A percentile compares a stretch with the other conserved stretches of the same genome.
Evolutionary conservation across 1,140 invertebrate genomes (phyloP).

Genomic region (Notospermus geniculatus): DNA sequence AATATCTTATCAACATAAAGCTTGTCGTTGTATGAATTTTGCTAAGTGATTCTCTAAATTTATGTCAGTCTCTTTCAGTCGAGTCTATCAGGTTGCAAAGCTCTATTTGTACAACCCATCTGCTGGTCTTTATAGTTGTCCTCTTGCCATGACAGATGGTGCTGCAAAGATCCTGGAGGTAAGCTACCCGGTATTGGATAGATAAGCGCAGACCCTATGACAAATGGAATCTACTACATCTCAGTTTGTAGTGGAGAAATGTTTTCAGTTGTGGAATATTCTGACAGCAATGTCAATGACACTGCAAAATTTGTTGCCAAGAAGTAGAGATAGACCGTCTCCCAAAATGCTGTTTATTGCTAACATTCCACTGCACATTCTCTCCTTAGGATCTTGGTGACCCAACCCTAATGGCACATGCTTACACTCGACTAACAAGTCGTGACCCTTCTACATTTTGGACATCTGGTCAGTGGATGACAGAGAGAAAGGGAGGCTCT

Average conservation of each 20-base stretch:
- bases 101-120: slow-evolving; percentile 60
- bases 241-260: too few relatives aligned
- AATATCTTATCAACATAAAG: too few relatives aligned
- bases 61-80: slow-evolving; percentile 45
- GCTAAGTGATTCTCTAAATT: too few relatives aligned
- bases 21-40: too few relatives aligned
- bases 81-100: slow-evolving; percentile 63
- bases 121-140: slow-evolving; percentile 63
- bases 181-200: too few relatives aligned
- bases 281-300: too few relatives aligned
- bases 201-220: too few relatives aligned
- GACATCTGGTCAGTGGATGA: slow-evolving; percentile 70
- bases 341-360: too few relatives aligned
- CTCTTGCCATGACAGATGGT: slow-evolving; percentile 67
- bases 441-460: slow-evolving; percentile 60
- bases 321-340: too few relatives aligned
- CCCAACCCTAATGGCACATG: slow-evolving; percentile 16
- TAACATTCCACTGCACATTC: background rate
- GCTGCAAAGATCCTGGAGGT: slow-evolving; percentile 61
- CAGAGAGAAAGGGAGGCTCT: slow-evolving; percentile 63
- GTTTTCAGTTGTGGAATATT: too few relatives aligned
- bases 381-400: background rate
- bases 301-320: too few relatives aligned
- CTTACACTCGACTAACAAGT: slow-evolving; percentile 55
- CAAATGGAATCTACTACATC: too few relatives aligned